Conservation (phyloP, 2,113 vertebrate genomes). For the Piaya cayana region DNA sequence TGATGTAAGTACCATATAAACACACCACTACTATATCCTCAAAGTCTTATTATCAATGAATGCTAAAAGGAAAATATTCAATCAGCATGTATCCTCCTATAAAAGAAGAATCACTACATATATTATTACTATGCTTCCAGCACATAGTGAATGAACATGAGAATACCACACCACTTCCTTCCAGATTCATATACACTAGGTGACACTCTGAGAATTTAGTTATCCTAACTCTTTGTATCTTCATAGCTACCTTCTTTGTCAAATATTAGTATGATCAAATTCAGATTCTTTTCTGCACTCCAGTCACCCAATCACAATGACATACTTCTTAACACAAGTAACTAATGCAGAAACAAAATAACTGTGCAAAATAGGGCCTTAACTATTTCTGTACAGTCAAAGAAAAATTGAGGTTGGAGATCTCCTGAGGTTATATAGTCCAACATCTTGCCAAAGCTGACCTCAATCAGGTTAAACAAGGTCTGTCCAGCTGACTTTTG, state of each 20-base stretch:
- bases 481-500: background rate
- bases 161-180: background rate
- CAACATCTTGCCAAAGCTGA: background rate
- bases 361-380: background rate
- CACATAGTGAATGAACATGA: background rate
- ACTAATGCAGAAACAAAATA: background rate
- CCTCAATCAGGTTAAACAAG: background rate
- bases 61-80: slow-evolving; percentile 69
- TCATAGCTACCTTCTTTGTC: slow-evolving; percentile 9
- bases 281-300: background rate
- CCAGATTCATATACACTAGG: background rate
- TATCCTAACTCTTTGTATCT: background rate
- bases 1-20: background rate
- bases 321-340: background rate
- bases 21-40: background rate
- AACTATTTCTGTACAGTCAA: background rate
- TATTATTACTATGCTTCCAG: background rate
- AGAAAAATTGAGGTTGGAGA: background rate
- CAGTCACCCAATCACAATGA: background rate
- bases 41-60: background rate
- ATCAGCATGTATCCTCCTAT: slow-evolving; percentile 51
- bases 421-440: background rate
- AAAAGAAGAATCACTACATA: background rate
- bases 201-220: background rate
- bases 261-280: background rate